Evolutionary conservation across 1,140 invertebrate species (phyloP).

Genomic region (Ganaspis sp.): DNA sequence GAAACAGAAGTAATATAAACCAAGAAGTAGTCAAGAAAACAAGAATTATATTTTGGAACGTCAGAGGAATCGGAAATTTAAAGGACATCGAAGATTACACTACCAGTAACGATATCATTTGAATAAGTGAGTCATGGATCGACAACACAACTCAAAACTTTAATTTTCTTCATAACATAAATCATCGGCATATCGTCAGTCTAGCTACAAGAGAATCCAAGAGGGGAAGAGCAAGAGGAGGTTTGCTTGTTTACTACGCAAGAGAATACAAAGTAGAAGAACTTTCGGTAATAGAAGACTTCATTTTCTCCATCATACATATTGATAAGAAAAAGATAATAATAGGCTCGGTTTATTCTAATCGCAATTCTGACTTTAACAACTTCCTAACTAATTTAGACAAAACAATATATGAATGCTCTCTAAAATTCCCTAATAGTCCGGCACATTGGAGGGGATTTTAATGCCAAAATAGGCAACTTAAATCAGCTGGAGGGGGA

Average conservation of each 20-base stretch:
- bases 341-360: slow-evolving; percentile 10
- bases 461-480: slow-evolving; percentile 19
- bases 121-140: slow-evolving; percentile 31
- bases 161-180: neutral
- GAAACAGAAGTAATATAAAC: neutral
- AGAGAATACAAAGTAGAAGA: neutral
- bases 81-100: too few species aligned
- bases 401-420: neutral
- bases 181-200: neutral
- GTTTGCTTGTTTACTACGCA: slow-evolving; percentile 20
- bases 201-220: neutral
- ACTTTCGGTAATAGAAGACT: neutral
- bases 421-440: neutral
- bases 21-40: neutral
- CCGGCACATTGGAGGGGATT: slow-evolving; percentile 24
- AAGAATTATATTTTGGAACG: slow-evolving; percentile 30
- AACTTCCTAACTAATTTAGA: neutral
- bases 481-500: neutral
- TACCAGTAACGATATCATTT: neutral
- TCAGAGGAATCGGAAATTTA: neutral
- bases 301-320: slow-evolving; percentile 5
- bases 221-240: slow-evolving; percentile 30
- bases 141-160: neutral
- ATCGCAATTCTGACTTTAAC: neutral
- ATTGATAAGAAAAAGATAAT: neutral